These are phyloP conservation scores for Meteorus sp. DNA, from an alignment of 1,140 invertebrate genomes.

Conservation along the genomic window DNA sequence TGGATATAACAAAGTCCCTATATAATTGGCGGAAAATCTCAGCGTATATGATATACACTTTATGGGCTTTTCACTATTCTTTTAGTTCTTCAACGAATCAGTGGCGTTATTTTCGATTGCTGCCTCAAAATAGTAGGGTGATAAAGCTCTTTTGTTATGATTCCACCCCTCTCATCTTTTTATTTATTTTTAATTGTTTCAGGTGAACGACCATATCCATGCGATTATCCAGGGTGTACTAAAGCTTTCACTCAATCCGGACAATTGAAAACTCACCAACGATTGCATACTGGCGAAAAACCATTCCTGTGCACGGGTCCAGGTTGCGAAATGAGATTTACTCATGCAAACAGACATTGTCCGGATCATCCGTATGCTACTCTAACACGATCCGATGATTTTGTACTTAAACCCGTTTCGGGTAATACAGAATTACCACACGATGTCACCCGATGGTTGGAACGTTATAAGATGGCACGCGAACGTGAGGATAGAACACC, in stretches of 20 bases:
- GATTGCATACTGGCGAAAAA: conserved; percentile 81
- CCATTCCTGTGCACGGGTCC: conserved; percentile 74
- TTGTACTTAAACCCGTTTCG: conserved; percentile 59
- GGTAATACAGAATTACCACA: conserved; percentile 61
- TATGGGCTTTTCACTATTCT: too few species aligned
- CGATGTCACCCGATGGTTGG: conserved; percentile 63
- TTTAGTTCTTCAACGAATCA: too few species aligned
- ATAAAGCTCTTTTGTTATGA: not conserved
- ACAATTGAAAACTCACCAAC: conserved; percentile 81
- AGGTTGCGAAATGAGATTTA: conserved; percentile 72
- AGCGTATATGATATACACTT: too few species aligned
- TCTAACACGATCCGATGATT: conserved; percentile 62
- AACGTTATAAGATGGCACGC: conserved; percentile 58
- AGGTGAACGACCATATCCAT: conserved; percentile 79
- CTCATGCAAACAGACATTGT: conserved; percentile 81
- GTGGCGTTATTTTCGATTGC: too few species aligned
- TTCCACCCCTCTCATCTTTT: conserved; percentile 30
- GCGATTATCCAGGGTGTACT: conserved; percentile 77
- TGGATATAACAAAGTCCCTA: too few species aligned
- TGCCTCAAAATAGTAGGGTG: too few species aligned
- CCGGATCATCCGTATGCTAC: conserved; percentile 66
- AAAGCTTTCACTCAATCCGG: conserved; percentile 82
- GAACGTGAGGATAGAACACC: conserved; percentile 59
- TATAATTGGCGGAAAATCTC: too few species aligned
- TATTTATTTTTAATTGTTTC: conserved; percentile 35